A percentile compares a stretch with the other conserved stretches of the same genome.
Conservation (phyloP, 2,888 invertebrate genomes). For the Ditylenchus weischeri region DNA sequence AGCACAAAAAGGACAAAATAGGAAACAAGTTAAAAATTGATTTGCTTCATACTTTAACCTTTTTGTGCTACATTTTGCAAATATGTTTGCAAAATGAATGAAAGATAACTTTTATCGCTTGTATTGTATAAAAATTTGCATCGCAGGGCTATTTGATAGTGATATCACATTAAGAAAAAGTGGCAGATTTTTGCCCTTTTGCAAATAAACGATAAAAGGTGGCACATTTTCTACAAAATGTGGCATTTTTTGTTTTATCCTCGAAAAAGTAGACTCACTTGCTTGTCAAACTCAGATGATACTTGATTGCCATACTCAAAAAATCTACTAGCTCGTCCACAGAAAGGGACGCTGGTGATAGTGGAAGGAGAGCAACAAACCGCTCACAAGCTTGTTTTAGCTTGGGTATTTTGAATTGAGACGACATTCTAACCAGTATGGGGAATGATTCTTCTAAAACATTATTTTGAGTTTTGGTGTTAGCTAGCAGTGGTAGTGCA, state of each 20-base stretch:
- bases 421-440: constrained; percentile 25
- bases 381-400: constrained; percentile 28
- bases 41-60: too few species aligned
- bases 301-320: constrained; percentile 23
- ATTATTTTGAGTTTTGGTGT: background rate
- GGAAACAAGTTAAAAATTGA: too few species aligned
- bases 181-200: too few species aligned
- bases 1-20: too few species aligned
- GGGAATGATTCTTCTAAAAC: constrained; percentile 25
- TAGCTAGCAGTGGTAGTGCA: background rate
- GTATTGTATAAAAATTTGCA: too few species aligned
- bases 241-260: too few species aligned
- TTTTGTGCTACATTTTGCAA: too few species aligned
- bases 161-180: background rate
- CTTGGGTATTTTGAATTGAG: constrained; percentile 29
- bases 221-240: too few species aligned
- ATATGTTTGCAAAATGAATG: too few species aligned
- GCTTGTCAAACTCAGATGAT: constrained; percentile 22
- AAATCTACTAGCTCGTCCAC: constrained; percentile 19
- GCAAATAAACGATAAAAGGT: background rate
- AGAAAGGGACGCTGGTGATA: constrained; percentile 12
- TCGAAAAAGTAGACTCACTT: constrained; percentile 17
- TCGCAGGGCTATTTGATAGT: background rate
- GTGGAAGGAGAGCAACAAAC: constrained; percentile 28
- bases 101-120: too few species aligned